Evolutionary conservation across 2,113 vertebrate genomes (phyloP).

Genomic region (Microcebus ravelobensis): DNA sequence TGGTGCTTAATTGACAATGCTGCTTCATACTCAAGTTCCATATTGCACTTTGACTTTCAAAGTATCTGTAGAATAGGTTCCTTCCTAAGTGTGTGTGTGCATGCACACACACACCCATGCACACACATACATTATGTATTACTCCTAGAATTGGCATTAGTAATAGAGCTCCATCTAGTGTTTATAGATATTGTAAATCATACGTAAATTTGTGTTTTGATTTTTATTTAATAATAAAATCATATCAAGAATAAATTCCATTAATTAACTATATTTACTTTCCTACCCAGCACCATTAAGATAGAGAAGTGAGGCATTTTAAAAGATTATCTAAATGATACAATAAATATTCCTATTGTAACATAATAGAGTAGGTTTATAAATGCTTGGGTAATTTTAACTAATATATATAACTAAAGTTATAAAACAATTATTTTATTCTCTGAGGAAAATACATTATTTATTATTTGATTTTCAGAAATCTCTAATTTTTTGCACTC

Average conservation of each 20-base stretch:
- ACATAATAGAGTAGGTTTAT: neutral
- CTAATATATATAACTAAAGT: neutral
- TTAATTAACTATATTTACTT: neutral
- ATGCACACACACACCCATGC: neutral
- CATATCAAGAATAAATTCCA: neutral
- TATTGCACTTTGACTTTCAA: neutral
- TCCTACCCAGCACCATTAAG: neutral
- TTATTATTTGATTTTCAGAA: neutral
- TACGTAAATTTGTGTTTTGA: neutral
- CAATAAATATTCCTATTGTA: neutral
- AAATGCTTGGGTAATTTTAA: neutral
- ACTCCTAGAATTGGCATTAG: slow-evolving; percentile 39
- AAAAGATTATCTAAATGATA: neutral
- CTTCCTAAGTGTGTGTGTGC: neutral
- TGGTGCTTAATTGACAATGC: neutral
- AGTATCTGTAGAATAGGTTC: neutral
- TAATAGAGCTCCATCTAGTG: slow-evolving; percentile 76
- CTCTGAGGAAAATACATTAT: neutral
- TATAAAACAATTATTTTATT: neutral
- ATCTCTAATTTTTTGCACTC: neutral
- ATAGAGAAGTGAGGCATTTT: neutral
- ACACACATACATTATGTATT: neutral
- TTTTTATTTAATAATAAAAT: slow-evolving; percentile 29
- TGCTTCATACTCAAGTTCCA: neutral
- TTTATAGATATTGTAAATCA: slow-evolving; percentile 59